Percentiles rank a stretch among this genome's conserved stretches.
Conservation (phyloP, 2,113 vertebrate genomes). For the Myiozetetes cayanensis region DNA sequence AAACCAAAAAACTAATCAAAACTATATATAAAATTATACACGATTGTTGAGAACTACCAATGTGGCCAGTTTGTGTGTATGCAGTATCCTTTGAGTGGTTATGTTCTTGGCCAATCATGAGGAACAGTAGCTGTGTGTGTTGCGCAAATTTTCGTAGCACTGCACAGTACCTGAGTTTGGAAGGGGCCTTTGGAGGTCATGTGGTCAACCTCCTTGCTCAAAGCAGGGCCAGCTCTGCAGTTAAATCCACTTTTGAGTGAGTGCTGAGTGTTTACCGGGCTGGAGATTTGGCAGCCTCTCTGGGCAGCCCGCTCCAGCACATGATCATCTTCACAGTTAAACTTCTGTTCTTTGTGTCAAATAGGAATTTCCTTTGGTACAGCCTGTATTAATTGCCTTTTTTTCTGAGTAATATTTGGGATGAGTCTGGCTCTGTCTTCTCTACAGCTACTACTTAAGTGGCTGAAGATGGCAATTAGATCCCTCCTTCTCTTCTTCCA, state of each 20-base stretch:
- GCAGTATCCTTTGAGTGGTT: background rate
- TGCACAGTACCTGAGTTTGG: background rate
- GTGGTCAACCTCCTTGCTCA: background rate
- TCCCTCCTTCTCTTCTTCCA: background rate
- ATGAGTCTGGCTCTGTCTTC: background rate
- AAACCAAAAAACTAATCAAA: background rate
- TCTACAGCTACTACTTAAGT: background rate
- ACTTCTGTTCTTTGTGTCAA: background rate
- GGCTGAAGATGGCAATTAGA: background rate
- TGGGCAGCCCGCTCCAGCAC: accelerated
- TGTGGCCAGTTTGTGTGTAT: background rate
- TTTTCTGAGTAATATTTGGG: background rate
- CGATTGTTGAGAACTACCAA: background rate
- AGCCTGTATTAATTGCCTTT: background rate
- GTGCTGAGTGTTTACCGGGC: background rate
- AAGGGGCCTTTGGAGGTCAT: background rate
- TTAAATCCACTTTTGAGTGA: background rate
- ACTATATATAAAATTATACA: background rate
- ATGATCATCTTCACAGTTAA: background rate
- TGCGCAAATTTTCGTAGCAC: background rate
- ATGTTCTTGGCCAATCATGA: background rate
- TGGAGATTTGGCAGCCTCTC: background rate
- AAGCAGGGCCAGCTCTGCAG: background rate
- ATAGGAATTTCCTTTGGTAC: background rate
- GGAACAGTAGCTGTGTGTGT: background rate